A percentile compares a stretch with the other conserved stretches of the same genome.
phyloP scores from a whole-genome alignment of 1,140 invertebrate genomes.

The Elysia chlorotica region DNA sequence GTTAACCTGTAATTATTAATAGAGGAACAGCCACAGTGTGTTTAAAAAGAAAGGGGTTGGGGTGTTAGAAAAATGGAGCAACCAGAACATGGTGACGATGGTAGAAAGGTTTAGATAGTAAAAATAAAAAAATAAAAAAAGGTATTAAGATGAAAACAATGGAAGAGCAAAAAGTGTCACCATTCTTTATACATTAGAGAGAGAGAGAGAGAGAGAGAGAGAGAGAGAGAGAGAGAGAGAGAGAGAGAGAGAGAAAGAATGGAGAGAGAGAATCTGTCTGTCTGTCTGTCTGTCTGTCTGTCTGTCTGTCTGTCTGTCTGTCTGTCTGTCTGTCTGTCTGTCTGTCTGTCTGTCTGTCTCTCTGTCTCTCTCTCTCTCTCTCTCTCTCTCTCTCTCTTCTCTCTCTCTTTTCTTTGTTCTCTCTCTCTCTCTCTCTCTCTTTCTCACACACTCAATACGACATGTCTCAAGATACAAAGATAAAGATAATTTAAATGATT shows the following conservation, averaged over 20 bases:
- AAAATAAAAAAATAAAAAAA: too few relatives aligned
- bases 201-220: background rate
- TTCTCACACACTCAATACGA: background rate
- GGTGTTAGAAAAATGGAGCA: too few relatives aligned
- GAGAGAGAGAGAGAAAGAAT: background rate
- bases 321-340: background rate
- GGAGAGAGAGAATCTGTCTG: background rate
- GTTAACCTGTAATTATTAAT: too few relatives aligned
- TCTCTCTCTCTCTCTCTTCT: slow-evolving; percentile 3
- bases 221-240: background rate
- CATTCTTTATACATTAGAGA: background rate
- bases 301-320: background rate
- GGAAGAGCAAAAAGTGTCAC: too few relatives aligned
- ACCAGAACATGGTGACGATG: background rate
- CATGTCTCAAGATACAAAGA: background rate
- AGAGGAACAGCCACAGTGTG: too few relatives aligned
- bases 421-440: background rate
- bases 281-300: background rate
- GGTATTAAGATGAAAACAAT: too few relatives aligned
- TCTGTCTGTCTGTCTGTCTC: background rate
- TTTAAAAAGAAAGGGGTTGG: too few relatives aligned
- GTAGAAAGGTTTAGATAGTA: background rate
- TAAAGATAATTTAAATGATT: too few relatives aligned
- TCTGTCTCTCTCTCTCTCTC: background rate
- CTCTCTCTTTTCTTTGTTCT: background rate